Conservation (phyloP, 2,113 vertebrate genomes). For the Forbesichthys papilliferus region DNA sequence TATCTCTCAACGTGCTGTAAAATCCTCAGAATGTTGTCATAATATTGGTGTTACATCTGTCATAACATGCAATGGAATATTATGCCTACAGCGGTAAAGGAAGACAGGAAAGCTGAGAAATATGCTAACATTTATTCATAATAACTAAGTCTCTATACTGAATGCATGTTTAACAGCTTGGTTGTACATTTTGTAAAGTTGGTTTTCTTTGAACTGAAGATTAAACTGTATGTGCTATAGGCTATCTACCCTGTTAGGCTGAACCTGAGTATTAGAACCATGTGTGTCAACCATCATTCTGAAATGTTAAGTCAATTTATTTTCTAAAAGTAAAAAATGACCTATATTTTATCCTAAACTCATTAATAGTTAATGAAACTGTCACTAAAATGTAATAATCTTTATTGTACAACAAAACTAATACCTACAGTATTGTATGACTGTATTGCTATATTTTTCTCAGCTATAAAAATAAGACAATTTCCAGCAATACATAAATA, state of each 20-base stretch:
- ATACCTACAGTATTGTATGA: too few species aligned
- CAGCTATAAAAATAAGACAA: too few species aligned
- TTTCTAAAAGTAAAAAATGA: too few species aligned
- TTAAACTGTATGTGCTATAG: not conserved
- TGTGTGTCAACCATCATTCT: too few species aligned
- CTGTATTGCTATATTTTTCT: too few species aligned
- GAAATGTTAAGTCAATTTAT: too few species aligned
- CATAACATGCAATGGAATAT: slow-evolving; percentile 56
- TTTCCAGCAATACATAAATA: not conserved
- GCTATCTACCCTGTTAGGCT: not conserved
- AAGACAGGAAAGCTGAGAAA: slow-evolving; percentile 23
- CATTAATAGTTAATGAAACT: too few species aligned
- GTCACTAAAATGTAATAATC: too few species aligned
- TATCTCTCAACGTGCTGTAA: slow-evolving; percentile 43
- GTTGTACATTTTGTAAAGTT: not conserved
- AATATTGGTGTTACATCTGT: slow-evolving; percentile 66
- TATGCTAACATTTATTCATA: slow-evolving; percentile 31
- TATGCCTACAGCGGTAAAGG: slow-evolving; percentile 28
- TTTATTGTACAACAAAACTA: too few species aligned
- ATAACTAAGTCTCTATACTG: not conserved
- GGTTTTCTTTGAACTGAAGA: not conserved
- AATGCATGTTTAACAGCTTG: not conserved
- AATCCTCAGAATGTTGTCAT: slow-evolving; percentile 55
- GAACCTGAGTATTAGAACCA: too few species aligned
- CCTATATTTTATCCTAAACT: too few species aligned